phyloP scores from a whole-genome alignment of 2,797 vertebrate genomes.

The Rhadinocentrus ornatus region DNA sequence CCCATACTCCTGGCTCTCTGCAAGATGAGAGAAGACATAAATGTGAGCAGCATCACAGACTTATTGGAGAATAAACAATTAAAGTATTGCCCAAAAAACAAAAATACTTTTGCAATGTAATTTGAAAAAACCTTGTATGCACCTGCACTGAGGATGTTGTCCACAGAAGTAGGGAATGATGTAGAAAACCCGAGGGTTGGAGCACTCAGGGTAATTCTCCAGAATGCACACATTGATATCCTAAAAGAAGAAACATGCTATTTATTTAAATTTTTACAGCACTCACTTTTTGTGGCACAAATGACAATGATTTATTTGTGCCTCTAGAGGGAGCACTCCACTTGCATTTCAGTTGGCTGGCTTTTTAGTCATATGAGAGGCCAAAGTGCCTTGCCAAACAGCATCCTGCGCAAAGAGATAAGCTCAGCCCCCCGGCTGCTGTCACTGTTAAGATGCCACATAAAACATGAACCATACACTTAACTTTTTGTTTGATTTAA shows the following conservation, averaged over 20 bases:
- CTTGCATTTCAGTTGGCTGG: not conserved
- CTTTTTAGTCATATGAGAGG: slow-evolving; percentile 10
- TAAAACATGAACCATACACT: not conserved
- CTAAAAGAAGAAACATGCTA: slow-evolving; percentile 72
- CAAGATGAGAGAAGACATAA: slow-evolving; percentile 6
- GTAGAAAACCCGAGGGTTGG: slow-evolving; percentile 97
- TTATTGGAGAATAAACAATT: not conserved
- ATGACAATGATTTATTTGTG: not conserved
- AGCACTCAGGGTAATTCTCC: slow-evolving; percentile 97
- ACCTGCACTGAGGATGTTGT: slow-evolving; percentile 99
- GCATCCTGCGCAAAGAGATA: slow-evolving; percentile 48
- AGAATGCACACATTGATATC: slow-evolving; percentile 98
- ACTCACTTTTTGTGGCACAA: not conserved
- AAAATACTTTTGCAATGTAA: not conserved
- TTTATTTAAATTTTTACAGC: not conserved
- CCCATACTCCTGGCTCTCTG: slow-evolving; percentile 98
- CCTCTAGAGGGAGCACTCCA: slow-evolving; percentile 65
- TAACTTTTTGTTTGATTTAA: not conserved
- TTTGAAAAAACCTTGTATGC: not conserved
- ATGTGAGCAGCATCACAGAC: not conserved
- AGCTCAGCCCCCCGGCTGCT: slow-evolving; percentile 26
- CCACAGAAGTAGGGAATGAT: slow-evolving; percentile 99
- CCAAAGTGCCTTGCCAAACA: slow-evolving; percentile 17
- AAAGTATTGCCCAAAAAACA: not conserved
- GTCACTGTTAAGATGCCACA: slow-evolving; percentile 18